Base-by-base conservation (phyloP, 2,888 invertebrate species). In the Sicus ferrugineus region DNA sequence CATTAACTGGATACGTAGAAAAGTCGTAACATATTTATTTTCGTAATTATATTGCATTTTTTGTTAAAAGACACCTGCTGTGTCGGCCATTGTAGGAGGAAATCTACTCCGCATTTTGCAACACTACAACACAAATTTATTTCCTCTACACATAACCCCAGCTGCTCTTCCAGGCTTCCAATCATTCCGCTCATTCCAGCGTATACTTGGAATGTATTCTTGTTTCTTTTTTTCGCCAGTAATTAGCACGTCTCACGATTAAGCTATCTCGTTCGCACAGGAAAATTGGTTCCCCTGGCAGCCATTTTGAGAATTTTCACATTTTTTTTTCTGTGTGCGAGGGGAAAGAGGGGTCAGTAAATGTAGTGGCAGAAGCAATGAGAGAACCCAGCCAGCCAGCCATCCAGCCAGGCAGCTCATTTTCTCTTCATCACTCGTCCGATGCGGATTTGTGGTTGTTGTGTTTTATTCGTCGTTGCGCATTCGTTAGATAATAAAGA, bases 251-350 rank as follows among this genome's bases (percentile, higher is more conserved):
- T 52, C 21, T 23, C n/a, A 50, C 9, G 9, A 52, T 21, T n/a
- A 11, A 23, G n/a, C n/a, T 5, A 16, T 56, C 28, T 54, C 54
- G n/a, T 5, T 65, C 54, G 26, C 65, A 28, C 65, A 52, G n/a
- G 65, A 42, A 65, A 65, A 65, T 54, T n/a, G 28, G 56, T 42
- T 48, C 50, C 50, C 42, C 38, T 16, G 42, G 28, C 54, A 30
- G 16, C 66, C 66, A 67, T 67, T 58, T 67, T 67, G 56, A n/a
- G n/a, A 58, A 58, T 67, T 67, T 67, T 46, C 66, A 56, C 56
- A 19, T 38, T 28, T 28, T 42, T 30, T 52, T 16, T 46, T n/a
- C n/a, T 30, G n/a, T 50, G 65, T 34, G n/a, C n/a, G n/a, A n/a
- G n/a, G n/a, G n/a, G n/a, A n/a, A n/a, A n/a, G n/a, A n/a, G n/a